These are phyloP conservation scores for Stomatorhinus walkeri DNA, from an alignment of 2,797 vertebrate species.

Conservation along the genomic window DNA sequence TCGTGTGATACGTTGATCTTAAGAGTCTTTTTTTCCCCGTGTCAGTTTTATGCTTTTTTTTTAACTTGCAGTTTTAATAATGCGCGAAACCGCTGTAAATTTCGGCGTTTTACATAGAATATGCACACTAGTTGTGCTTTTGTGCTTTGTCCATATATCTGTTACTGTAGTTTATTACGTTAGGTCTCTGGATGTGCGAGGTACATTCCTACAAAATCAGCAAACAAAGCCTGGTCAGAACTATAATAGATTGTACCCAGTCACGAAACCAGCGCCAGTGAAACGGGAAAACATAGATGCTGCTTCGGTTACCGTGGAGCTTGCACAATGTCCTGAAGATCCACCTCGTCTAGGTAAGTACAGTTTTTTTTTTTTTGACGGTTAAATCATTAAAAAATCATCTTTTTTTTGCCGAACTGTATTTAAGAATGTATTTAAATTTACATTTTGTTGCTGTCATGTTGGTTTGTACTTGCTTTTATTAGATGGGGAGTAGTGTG, in stretches of 20 bases:
- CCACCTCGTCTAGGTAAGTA: slow-evolving; percentile 59
- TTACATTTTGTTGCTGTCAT: background rate
- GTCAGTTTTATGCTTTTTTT: background rate
- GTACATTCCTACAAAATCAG: slow-evolving; percentile 51
- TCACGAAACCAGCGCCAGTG: background rate
- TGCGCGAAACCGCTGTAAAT: slow-evolving; percentile 42
- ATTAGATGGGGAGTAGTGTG: background rate
- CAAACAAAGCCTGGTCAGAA: slow-evolving; percentile 27
- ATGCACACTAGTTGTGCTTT: slow-evolving; percentile 63
- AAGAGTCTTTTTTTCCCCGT: background rate
- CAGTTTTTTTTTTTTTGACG: background rate
- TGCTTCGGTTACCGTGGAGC: background rate
- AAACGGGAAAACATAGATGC: background rate
- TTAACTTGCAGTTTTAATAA: slow-evolving; percentile 31
- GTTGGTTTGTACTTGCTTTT: background rate
- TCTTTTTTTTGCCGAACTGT: background rate
- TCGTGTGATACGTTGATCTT: background rate
- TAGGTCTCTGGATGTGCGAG: slow-evolving; percentile 48
- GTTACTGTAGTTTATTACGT: slow-evolving; percentile 63
- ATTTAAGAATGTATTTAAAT: background rate
- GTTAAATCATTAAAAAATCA: background rate
- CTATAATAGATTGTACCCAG: background rate
- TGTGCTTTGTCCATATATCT: slow-evolving; percentile 62
- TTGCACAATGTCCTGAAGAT: slow-evolving; percentile 52
- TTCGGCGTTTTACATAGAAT: slow-evolving; percentile 54